Evolutionary conservation across 37 sponge, comb jelly and placozoan species (phyloP).

Genomic region (Diacarnus erythraeanus): DNA sequence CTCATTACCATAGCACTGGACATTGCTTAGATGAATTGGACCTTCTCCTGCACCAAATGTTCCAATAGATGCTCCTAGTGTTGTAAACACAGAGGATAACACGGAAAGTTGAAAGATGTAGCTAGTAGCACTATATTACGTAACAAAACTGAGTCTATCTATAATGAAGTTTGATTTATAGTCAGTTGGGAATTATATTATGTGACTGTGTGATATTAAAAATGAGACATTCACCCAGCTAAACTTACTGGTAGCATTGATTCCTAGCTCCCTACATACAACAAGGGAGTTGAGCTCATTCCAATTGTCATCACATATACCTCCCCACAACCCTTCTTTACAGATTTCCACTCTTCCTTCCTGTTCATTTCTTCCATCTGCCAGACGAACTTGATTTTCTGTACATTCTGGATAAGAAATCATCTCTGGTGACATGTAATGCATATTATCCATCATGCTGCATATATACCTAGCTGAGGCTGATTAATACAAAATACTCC

Average conservation of each 20-base stretch:
- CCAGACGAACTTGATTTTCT: neutral
- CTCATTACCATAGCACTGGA: neutral
- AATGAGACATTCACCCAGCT: too few species aligned
- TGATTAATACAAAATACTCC: neutral
- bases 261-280: neutral
- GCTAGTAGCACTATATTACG: neutral
- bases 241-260: neutral
- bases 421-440: neutral
- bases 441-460: neutral
- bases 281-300: neutral
- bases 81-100: too few species aligned
- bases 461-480: neutral
- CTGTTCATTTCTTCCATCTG: neutral
- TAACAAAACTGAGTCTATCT: neutral
- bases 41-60: neutral
- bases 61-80: neutral
- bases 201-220: too few species aligned
- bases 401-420: neutral
- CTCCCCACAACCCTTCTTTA: neutral
- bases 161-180: neutral
- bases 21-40: neutral
- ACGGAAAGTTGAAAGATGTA: too few species aligned
- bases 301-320: constrained; percentile 1
- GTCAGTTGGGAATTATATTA: too few species aligned
- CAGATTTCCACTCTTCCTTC: constrained; percentile 4